Conservation (phyloP, 2,888 invertebrate species). For the Ectemnius lituratus region DNA sequence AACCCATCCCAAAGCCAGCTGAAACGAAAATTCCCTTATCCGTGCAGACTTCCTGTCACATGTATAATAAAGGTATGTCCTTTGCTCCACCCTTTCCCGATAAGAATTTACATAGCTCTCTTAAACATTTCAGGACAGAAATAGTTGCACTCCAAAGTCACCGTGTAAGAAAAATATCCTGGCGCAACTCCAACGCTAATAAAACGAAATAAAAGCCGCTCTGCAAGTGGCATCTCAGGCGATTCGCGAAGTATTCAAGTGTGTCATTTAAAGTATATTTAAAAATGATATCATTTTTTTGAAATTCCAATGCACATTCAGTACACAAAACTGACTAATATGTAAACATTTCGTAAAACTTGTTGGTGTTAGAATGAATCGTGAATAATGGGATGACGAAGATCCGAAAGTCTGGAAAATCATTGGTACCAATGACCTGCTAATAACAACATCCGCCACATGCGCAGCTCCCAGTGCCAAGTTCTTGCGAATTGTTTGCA, state of each 20-base stretch:
- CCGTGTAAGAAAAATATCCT: conserved; percentile 11
- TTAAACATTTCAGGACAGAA: neutral
- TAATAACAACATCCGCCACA: conserved; percentile 49
- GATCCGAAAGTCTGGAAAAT: conserved; percentile 4
- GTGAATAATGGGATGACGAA: neutral
- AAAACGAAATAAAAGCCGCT: conserved; percentile 19
- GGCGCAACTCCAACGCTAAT: conserved; percentile 16
- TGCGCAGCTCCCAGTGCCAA: conserved; percentile 39
- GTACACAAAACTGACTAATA: neutral
- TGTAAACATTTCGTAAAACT: neutral
- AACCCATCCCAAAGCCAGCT: no score
- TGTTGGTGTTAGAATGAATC: no score
- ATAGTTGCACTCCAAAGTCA: conserved; percentile 5
- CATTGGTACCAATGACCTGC: conserved; percentile 45
- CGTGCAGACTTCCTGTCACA: neutral
- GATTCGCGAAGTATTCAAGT: neutral
- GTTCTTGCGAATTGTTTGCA: conserved; percentile 48
- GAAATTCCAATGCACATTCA: neutral
- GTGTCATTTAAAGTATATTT: conserved; percentile 1
- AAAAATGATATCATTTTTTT: neutral
- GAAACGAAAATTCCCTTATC: no score
- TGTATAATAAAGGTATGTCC: neutral
- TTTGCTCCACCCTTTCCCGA: neutral
- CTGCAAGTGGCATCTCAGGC: neutral
- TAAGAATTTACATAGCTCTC: neutral